Evolutionary conservation across 2,888 invertebrate genomes (phyloP).

Genomic region (Meteorus colon): DNA sequence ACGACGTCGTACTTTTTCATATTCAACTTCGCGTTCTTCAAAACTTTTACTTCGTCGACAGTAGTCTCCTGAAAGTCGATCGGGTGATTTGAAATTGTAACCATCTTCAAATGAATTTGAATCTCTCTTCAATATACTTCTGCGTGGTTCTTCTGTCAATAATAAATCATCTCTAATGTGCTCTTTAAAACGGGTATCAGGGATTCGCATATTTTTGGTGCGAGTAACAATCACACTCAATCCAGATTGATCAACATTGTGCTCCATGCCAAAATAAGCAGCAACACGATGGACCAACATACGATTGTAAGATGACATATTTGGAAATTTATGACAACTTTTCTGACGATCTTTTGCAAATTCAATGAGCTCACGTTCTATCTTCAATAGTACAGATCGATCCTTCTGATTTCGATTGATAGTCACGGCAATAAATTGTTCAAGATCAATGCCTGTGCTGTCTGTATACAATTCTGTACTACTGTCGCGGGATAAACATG

Average conservation of each 20-base stretch:
- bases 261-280: conserved; percentile 94
- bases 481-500: conserved; percentile 79
- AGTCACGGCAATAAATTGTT: conserved; percentile 91
- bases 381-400: conserved; percentile 86
- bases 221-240: conserved; percentile 89
- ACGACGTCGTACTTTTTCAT: conserved; percentile 87
- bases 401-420: conserved; percentile 93
- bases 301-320: conserved; percentile 96
- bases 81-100: conserved; percentile 75
- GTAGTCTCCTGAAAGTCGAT: conserved; percentile 78
- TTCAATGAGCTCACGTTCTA: conserved; percentile 90
- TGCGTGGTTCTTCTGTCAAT: conserved; percentile 80
- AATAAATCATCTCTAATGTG: conserved; percentile 80
- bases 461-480: conserved; percentile 85
- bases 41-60: conserved; percentile 87
- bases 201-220: conserved; percentile 80
- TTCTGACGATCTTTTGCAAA: conserved; percentile 83
- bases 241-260: conserved; percentile 91
- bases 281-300: conserved; percentile 97
- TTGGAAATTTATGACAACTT: conserved; percentile 84
- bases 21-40: conserved; percentile 93
- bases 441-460: conserved; percentile 86
- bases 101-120: conserved; percentile 85
- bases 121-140: conserved; percentile 89
- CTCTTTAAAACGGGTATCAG: conserved; percentile 83